Evolutionary conservation across 35 echinoderm and acorn worm species (phyloP).

Genomic region (Ophioderma brevispina): DNA sequence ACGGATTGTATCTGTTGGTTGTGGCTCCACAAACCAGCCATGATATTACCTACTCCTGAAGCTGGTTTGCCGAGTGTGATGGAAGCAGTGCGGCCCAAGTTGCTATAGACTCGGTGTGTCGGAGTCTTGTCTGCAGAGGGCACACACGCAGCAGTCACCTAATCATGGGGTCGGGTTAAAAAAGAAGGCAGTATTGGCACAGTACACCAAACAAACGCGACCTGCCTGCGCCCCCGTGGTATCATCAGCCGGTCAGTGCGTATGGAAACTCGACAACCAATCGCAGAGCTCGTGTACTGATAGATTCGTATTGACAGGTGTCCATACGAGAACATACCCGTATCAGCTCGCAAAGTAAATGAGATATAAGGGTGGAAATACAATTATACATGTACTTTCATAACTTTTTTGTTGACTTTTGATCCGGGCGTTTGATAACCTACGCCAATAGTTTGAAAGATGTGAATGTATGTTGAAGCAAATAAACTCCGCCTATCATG

Average conservation of each 20-base stretch:
- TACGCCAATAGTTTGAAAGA: too few relatives aligned
- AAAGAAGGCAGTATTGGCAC: not conserved
- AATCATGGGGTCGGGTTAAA: not conserved
- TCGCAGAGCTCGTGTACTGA: too few relatives aligned
- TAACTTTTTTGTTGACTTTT: too few relatives aligned
- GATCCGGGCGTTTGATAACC: too few relatives aligned
- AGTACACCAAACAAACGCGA: not conserved
- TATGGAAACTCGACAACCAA: too few relatives aligned
- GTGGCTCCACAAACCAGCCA: constrained; percentile 26
- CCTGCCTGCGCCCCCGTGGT: not conserved
- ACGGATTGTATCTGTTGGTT: not conserved
- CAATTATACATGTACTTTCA: too few relatives aligned
- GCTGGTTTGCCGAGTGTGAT: not conserved
- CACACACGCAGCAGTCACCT: not conserved
- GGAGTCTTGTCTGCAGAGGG: not conserved
- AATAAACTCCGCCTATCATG: too few relatives aligned
- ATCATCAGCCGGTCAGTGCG: not conserved
- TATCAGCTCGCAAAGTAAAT: too few relatives aligned
- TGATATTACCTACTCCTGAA: constrained; percentile 12
- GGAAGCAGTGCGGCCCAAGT: not conserved
- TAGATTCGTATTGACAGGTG: too few relatives aligned
- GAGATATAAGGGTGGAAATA: too few relatives aligned
- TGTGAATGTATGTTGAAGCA: too few relatives aligned
- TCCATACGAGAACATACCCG: too few relatives aligned
- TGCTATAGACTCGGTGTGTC: not conserved